Conservation (phyloP, 2,888 invertebrate species). For the Pecten maximus region DNA sequence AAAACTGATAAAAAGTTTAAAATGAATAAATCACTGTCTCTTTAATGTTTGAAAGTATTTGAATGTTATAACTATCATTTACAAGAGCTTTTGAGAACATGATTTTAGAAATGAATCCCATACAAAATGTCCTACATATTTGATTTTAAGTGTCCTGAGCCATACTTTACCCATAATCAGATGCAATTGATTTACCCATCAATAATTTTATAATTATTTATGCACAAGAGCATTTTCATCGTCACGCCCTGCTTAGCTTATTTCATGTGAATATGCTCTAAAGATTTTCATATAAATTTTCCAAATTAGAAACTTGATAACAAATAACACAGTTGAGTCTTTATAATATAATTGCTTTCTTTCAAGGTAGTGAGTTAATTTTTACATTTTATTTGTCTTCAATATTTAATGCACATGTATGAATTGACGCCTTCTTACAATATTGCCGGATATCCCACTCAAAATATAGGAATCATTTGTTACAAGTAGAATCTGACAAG, state of each 20-base stretch:
- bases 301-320: background rate
- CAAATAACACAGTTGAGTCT: background rate
- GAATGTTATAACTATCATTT: background rate
- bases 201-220: background rate
- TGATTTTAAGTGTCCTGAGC: background rate
- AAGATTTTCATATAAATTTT: constrained; percentile 14
- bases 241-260: background rate
- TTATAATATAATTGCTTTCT: background rate
- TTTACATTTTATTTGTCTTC: background rate
- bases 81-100: background rate
- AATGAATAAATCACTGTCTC: constrained; percentile 33
- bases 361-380: background rate
- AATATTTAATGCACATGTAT: background rate
- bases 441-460: background rate
- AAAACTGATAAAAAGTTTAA: background rate
- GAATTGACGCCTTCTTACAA: background rate
- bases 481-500: background rate
- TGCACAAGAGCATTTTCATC: background rate
- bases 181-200: background rate
- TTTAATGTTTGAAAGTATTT: constrained; percentile 31
- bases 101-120: background rate
- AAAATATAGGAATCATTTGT: background rate
- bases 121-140: background rate
- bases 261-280: background rate
- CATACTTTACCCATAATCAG: background rate